A percentile compares a stretch with the other conserved stretches of the same genome.
Conservation (phyloP, 2,888 invertebrate species). For the Philonicus albiceps region DNA sequence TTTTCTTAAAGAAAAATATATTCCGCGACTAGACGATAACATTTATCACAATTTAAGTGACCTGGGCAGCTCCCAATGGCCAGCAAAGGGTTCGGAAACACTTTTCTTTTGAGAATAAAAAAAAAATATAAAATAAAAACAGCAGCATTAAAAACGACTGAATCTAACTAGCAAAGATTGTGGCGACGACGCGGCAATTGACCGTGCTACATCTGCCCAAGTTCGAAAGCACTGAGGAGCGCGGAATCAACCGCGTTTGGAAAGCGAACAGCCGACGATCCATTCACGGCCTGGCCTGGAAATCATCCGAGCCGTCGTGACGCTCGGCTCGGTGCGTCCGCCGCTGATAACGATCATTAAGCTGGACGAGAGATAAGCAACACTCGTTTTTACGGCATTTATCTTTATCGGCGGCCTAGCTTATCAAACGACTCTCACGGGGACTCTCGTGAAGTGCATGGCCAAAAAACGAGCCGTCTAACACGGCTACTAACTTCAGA, state of each 20-base stretch:
- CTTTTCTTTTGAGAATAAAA: neutral
- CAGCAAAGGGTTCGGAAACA: neutral
- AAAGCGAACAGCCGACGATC: neutral
- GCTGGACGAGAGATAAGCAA: neutral
- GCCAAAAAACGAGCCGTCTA: neutral
- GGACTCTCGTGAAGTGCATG: neutral
- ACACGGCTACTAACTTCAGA: neutral
- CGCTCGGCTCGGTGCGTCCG: neutral
- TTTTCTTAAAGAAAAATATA: neutral
- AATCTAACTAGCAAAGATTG: neutral
- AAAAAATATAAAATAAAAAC: neutral
- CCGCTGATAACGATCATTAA: neutral
- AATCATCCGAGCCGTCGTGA: neutral
- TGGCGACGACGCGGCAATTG: conserved; percentile 1
- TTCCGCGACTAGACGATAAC: neutral
- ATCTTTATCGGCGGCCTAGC: neutral
- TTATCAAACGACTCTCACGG: neutral
- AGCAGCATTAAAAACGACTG: neutral
- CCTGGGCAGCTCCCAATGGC: neutral
- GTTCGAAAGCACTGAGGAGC: conserved; percentile 16
- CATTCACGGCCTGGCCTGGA: neutral
- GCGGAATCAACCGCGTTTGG: neutral
- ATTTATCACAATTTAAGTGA: neutral
- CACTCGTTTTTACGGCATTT: neutral
- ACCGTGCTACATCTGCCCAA: neutral